Conservation (phyloP, 2,113 vertebrate genomes). For the Garra rufa region DNA sequence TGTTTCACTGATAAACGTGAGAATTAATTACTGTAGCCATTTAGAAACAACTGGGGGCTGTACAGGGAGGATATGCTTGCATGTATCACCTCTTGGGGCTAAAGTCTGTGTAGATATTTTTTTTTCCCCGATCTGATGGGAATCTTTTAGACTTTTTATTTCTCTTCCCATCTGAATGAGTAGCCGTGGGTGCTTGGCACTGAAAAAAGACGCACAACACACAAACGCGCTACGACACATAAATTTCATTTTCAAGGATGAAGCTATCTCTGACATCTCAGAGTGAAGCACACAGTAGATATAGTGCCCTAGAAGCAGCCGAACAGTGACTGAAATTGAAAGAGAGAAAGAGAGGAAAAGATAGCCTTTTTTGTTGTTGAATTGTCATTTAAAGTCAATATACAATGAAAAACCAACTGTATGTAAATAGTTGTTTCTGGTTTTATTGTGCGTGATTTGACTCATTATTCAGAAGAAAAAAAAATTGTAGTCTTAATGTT, state of each 20-base stretch:
- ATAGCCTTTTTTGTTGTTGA: not conserved
- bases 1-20: conserved; percentile 41
- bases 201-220: not conserved
- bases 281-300: conserved; percentile 18
- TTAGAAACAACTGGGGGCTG: conserved; percentile 24
- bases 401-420: not conserved
- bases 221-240: conserved; percentile 43
- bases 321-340: not conserved
- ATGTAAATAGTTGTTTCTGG: not conserved
- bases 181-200: conserved; percentile 47
- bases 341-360: not conserved
- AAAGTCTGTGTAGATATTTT: conserved; percentile 63
- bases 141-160: conserved; percentile 68
- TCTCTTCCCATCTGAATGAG: conserved; percentile 38
- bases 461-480: not conserved
- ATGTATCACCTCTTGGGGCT: conserved; percentile 65
- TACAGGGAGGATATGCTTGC: conserved; percentile 15
- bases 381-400: not conserved
- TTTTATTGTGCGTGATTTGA: not conserved
- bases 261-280: conserved; percentile 48
- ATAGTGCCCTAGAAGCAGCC: not conserved
- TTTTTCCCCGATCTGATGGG: conserved; percentile 65
- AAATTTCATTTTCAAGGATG: conserved; percentile 54
- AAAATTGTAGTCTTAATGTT: not conserved
- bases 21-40: conserved; percentile 33